Conservation (phyloP, 2,888 invertebrate genomes). For the Chalcis sispes region DNA sequence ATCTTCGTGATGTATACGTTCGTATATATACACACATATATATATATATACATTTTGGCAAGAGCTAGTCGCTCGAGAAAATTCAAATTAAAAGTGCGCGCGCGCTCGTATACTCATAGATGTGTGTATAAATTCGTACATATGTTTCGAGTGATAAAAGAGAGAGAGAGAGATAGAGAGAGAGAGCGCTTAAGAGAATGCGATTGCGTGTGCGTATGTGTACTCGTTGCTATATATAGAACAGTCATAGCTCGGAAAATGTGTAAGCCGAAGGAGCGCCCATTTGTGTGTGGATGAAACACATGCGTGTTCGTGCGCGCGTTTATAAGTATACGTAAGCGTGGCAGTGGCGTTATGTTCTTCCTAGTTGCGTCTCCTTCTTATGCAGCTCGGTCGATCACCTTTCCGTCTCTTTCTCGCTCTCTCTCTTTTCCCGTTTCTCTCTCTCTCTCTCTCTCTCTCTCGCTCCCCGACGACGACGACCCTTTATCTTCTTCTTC, state of each 20-base stretch:
- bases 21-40: no score
- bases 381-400: conserved; percentile 56
- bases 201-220: neutral
- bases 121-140: neutral
- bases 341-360: no score
- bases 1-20: no score
- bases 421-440: conserved; percentile 46
- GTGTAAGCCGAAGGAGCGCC: conserved; percentile 56
- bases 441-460: conserved; percentile 27
- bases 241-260: conserved; percentile 58
- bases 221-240: conserved; percentile 62
- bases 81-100: conserved; percentile 28
- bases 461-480: neutral
- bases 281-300: no score
- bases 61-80: no score
- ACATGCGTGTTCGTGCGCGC: conserved; percentile 41
- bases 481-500: neutral
- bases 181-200: no score
- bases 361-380: conserved; percentile 62
- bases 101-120: neutral
- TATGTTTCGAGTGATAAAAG: no score
- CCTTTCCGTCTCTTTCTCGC: conserved; percentile 57
- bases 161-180: no score
- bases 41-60: no score
- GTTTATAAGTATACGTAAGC: no score